phyloP scores from a whole-genome alignment of 2,888 invertebrate genomes.

The Meloe dianella region DNA sequence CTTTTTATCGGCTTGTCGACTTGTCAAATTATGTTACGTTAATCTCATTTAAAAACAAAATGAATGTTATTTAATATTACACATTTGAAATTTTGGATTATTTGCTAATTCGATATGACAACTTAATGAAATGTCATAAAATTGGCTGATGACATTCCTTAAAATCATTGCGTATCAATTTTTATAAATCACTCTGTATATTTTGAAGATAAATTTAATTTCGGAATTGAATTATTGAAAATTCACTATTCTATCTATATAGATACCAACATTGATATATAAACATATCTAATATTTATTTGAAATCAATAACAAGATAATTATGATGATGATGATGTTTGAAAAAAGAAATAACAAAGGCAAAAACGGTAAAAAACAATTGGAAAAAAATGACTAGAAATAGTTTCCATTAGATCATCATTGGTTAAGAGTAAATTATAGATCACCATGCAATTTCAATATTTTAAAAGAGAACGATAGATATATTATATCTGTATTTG shows the following conservation, averaged over 20 bases:
- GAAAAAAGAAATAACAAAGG: not conserved
- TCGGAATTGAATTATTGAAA: not conserved
- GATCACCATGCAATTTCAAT: conserved; percentile 37
- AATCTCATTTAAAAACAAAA: conserved; percentile 1
- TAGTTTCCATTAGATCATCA: conserved; percentile 42
- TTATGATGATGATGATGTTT: not conserved
- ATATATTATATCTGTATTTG: conserved; percentile 15
- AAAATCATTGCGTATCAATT: not conserved
- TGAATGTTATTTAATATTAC: not conserved
- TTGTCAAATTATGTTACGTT: not conserved
- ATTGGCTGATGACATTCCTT: not conserved
- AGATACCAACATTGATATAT: not conserved
- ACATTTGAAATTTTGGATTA: not conserved
- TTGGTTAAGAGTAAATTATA: conserved; percentile 36
- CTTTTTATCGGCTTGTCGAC: not conserved
- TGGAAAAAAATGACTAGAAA: conserved; percentile 30
- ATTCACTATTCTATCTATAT: too few species aligned
- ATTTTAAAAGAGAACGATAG: conserved; percentile 22
- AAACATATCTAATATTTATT: not conserved
- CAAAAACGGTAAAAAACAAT: conserved; percentile 15
- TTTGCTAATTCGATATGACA: not conserved
- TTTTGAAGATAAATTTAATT: too few species aligned
- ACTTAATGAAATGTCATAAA: not conserved
- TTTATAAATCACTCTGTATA: not conserved
- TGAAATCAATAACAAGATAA: not conserved